These are phyloP conservation scores for Phengaris alcon DNA, from an alignment of 2,888 invertebrate genomes.

Conservation along the genomic window DNA sequence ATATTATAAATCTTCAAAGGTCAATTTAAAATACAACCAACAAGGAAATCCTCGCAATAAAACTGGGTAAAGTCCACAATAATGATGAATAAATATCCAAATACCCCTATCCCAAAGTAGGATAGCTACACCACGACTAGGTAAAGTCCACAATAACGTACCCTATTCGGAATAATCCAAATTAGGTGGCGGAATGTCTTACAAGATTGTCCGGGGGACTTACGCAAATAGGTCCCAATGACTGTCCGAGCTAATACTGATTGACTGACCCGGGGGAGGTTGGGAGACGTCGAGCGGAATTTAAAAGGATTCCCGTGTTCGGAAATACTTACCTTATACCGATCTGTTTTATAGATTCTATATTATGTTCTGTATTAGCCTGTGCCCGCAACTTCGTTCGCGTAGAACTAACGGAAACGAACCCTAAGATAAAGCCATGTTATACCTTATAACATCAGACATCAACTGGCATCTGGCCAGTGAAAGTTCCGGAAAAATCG, in stretches of 20 bases:
- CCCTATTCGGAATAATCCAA: not conserved
- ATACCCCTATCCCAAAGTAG: not conserved
- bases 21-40: not conserved
- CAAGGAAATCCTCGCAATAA: not conserved
- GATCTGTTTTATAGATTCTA: not conserved
- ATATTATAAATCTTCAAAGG: not conserved
- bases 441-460: no score
- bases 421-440: no score
- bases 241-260: slow-evolving; percentile 26
- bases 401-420: no score
- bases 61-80: not conserved
- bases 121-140: not conserved
- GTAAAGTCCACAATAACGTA: slow-evolving; percentile 2
- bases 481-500: no score
- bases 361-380: no score
- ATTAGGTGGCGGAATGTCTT: slow-evolving; percentile 23
- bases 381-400: no score
- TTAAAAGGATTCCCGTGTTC: slow-evolving; percentile 25
- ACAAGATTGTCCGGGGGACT: slow-evolving; percentile 22
- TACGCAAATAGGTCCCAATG: slow-evolving; percentile 17
- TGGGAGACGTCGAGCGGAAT: not conserved
- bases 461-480: no score
- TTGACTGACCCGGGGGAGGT: not conserved
- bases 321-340: not conserved
- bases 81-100: not conserved